phyloP scores from a whole-genome alignment of 2,888 invertebrate species.

The Alsophila aescularia region DNA sequence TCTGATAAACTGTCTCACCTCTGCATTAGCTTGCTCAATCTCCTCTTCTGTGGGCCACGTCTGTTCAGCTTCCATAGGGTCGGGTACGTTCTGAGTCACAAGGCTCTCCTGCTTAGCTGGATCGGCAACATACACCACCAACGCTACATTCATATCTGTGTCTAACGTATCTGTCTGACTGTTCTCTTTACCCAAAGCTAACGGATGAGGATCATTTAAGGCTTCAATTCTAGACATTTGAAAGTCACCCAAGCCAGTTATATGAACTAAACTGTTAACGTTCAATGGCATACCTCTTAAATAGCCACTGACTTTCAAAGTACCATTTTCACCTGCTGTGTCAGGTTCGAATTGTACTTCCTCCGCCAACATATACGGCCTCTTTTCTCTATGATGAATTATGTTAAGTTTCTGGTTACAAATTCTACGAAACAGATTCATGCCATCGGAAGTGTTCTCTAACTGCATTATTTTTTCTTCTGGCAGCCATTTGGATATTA shows the following conservation, averaged over 20 bases:
- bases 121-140: constrained; percentile 85
- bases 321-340: constrained; percentile 82
- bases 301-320: constrained; percentile 93
- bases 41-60: constrained; percentile 98
- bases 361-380: constrained; percentile 94
- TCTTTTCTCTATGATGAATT: constrained; percentile 88
- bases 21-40: constrained; percentile 88
- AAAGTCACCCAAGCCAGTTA: constrained; percentile 96
- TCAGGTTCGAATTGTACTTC: constrained; percentile 86
- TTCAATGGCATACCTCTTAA: constrained; percentile 92
- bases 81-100: constrained; percentile 91
- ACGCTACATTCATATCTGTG: constrained; percentile 62
- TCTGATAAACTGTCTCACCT: constrained; percentile 52
- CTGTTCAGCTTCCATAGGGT: constrained; percentile 97
- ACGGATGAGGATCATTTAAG: constrained; percentile 87
- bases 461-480: constrained; percentile 92
- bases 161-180: constrained; percentile 73
- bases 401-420: constrained; percentile 92
- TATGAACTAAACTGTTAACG: constrained; percentile 95
- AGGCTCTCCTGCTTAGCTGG: constrained; percentile 89
- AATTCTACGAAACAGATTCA: constrained; percentile 87
- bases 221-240: constrained; percentile 93
- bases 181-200: constrained; percentile 81
- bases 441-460: constrained; percentile 89
- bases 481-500: constrained; percentile 89